Base-by-base conservation (phyloP, 2,888 invertebrate species). In the Eumacrocentrus americanus region DNA sequence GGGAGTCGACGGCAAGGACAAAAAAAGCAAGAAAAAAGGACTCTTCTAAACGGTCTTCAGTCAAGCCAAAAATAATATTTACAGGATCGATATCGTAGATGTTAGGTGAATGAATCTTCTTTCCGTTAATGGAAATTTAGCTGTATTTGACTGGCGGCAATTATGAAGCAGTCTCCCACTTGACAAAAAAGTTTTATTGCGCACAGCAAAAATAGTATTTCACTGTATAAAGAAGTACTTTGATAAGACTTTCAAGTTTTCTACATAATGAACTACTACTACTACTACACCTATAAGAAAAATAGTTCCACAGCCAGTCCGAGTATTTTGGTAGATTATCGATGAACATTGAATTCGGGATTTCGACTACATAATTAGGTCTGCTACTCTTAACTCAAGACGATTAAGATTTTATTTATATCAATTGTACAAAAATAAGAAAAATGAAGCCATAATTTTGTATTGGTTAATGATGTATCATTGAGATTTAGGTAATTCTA, bases 1-100 rank as follows among this genome's bases (percentile, higher is more conserved):
- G 82, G 85, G 90, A 68, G 88, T 92, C 71, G 93, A 93, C 78
- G 92, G 92, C 73, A 92, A 92, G 83, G 92, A 92, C 77, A 92
- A 92, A 83, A 92, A 92, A 85, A 90, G 87, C 81, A 91, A 91
- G 86, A 93, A 93, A 87, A 93, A 93, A 85, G 92, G 92, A 81
- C 88, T 93, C 83, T 93, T 94, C 84, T 92, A 91, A 87, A 71
- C 69, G 66, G 66, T 66, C 62, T 61, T 60, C 55, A 52, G 58
- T 62, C 64, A 68, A 65, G 60, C 67, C 62, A 65, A 67, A 65
- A 59, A 60, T 48, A 59, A 58, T 54, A 61, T 29, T 11, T 25
- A 23, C 16, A 48, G 25, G 48, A 48, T 48, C 12, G 34, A 11
- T 48, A 34, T 7, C 14, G 9, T 12, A 34, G 46, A 46, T 12